Evolutionary conservation across 2,888 invertebrate genomes (phyloP), one percentile per base, ranked within the genome.

Genomic region (Pollenia angustigena): DNA sequence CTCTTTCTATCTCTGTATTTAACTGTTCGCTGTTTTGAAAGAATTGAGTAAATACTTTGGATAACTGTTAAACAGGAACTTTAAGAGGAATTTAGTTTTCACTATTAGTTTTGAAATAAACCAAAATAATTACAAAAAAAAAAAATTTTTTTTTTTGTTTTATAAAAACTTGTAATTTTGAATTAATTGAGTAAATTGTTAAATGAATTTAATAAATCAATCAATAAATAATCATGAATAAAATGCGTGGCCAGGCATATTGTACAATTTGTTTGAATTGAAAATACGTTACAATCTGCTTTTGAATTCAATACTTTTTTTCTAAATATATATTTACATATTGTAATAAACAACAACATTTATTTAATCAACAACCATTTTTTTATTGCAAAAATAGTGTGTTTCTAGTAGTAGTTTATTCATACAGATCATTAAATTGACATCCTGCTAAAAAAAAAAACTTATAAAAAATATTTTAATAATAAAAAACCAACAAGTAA

Each of bases 171-270:
- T 50, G 6, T 32, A n/a, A 40, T 40, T 74, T 68, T 72, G 18
- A 81, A 56, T 69, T 64, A 52, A 58, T 88, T 88, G 68, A 64
- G 40, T 82, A 40, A 69, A 40, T 72, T 32, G 12, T 16, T 66
- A 42, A 72, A 62, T 50, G n/a, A 60, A 62, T 52, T 44, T 23
- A 46, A 78, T 23, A 75, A 60, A 60, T 16, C 44, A 54, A 54
- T 32, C 6, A 74, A 32, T 50, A 76, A 76, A 83, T 69, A 89
- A 58, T 60, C 84, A 79, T 86, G 44, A 89, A 79, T 62, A 86
- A 91, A 93, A 93, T 93, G 93, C 93, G 93, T 93, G 93, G 93
- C 93, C 93, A 92, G 93, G 93, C 93, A 93, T 92, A 90, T 90
- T 85, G 75, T 87, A 81, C 42, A 78, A 87, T 81, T 81, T 87